Evolutionary conservation across 2,113 vertebrate species (phyloP).

Genomic region (Clarias batrachus): DNA sequence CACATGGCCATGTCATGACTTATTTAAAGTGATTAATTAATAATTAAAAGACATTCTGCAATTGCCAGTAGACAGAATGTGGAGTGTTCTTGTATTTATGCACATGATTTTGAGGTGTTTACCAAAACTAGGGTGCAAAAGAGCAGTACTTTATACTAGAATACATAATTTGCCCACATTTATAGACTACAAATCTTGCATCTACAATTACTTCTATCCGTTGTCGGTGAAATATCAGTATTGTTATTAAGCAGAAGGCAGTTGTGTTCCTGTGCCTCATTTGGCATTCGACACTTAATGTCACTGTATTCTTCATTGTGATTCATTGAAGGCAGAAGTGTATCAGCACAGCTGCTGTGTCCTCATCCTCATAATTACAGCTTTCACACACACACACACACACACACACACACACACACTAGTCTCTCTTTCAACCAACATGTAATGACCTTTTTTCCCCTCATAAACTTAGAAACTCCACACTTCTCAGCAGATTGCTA

Average conservation of each 20-base stretch:
- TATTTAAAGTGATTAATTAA: not conserved
- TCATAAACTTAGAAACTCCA: constrained; percentile 19
- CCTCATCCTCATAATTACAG: constrained; percentile 41
- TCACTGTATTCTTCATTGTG: constrained; percentile 24
- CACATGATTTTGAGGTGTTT: not conserved
- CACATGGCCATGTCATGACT: not conserved
- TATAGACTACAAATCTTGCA: constrained; percentile 1
- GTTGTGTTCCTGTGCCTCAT: constrained; percentile 12
- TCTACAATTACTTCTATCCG: not conserved
- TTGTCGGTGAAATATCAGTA: not conserved
- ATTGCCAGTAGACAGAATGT: not conserved
- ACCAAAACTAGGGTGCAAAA: too few species aligned
- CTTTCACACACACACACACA: constrained; percentile 13
- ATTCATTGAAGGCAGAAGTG: constrained; percentile 26
- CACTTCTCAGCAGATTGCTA: not conserved
- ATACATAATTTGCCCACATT: not conserved
- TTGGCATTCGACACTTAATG: constrained; percentile 25
- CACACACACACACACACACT: not conserved
- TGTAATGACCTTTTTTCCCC: constrained; percentile 22
- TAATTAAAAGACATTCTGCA: not conserved
- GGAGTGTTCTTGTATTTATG: not conserved
- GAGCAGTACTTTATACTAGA: too few species aligned
- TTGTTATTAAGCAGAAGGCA: constrained; percentile 1
- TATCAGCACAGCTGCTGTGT: constrained; percentile 38
- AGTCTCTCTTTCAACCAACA: constrained; percentile 6